Evolutionary conservation across 2,888 invertebrate species (phyloP), one percentile per base, ranked within the genome.

Genomic region (Mythimna loreyi): DNA sequence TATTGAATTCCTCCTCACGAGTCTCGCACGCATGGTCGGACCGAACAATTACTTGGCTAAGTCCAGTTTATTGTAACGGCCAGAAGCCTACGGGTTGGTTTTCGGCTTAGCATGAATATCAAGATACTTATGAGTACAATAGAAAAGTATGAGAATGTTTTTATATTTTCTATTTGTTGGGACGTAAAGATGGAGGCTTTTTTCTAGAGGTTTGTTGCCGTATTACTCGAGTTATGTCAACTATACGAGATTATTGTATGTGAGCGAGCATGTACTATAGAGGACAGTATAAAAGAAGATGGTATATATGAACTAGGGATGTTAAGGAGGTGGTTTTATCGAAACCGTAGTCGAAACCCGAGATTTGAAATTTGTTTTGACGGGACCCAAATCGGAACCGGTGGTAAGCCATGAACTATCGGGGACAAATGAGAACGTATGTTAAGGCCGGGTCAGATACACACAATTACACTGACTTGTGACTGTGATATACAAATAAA

Each of bases 21-120:
- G 61, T 70, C 60, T 66, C 81, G 69, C 60, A 67, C 81, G 69
- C 62, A 64, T 71, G 67, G 53, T 13, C 50, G 62, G 60, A 47
- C 55, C 59, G 67, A 65, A 57, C 73, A 68, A 70, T 78, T 75
- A 64, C 71, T 72, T 67, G 58, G 43, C 65, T 57, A 63, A 66
- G 55, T 55, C 47, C 52, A 65, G 23, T 61, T 63, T 77, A 77
- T 65, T 66, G 67, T 57, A 53, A 47, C 57, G 50, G 66, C n/a
- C 40, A 16, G 66, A 61, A 67, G 80, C 59, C 70, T 50, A 23
- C 50, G 49, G 36, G 56, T 65, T 50, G 59, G 28, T 74, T 28
- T 59, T 56, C 28, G 36, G 45, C 23, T 47, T 65, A 45, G 16
- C 60, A 52, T 56, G 45, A 72, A 57, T 72, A 60, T 58, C 30